phyloP scores from a whole-genome alignment of 1,140 invertebrate species.

The Diorhabda sublineata region DNA sequence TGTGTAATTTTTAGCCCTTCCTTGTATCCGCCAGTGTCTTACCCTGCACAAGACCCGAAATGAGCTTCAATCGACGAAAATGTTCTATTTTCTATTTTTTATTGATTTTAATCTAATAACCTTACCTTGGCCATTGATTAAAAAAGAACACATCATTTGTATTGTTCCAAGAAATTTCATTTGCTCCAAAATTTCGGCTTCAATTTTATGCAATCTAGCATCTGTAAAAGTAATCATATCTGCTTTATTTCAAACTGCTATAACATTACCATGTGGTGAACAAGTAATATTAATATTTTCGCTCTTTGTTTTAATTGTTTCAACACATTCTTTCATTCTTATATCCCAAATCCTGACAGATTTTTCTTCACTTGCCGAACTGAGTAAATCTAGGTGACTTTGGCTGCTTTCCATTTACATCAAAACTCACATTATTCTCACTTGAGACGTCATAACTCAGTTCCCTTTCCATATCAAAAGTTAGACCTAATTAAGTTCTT shows the following conservation, averaged over 20 bases:
- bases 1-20: too few species aligned
- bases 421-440: too few species aligned
- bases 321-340: slow-evolving; percentile 79
- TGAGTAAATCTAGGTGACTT: slow-evolving; percentile 82
- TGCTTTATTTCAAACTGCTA: slow-evolving; percentile 97
- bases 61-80: too few species aligned
- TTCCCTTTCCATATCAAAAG: too few species aligned
- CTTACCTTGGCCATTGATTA: slow-evolving; percentile 93
- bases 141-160: slow-evolving; percentile 87
- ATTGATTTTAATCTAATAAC: too few species aligned
- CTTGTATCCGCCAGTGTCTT: too few species aligned
- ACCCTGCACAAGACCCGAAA: slow-evolving; percentile 48
- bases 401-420: slow-evolving; percentile 93
- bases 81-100: too few species aligned
- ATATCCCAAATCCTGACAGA: slow-evolving; percentile 96
- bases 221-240: slow-evolving; percentile 97
- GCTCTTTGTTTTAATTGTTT: slow-evolving; percentile 87
- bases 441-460: too few species aligned
- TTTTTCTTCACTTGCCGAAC: slow-evolving; percentile 94
- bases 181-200: slow-evolving; percentile 92
- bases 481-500: too few species aligned
- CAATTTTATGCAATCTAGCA: slow-evolving; percentile 76
- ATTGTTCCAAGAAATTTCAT: slow-evolving; percentile 97
- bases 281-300: slow-evolving; percentile 99
- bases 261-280: slow-evolving; percentile 94